Base-by-base conservation (phyloP, 2,888 invertebrate species). In the Brachynemurus nebulosus region DNA sequence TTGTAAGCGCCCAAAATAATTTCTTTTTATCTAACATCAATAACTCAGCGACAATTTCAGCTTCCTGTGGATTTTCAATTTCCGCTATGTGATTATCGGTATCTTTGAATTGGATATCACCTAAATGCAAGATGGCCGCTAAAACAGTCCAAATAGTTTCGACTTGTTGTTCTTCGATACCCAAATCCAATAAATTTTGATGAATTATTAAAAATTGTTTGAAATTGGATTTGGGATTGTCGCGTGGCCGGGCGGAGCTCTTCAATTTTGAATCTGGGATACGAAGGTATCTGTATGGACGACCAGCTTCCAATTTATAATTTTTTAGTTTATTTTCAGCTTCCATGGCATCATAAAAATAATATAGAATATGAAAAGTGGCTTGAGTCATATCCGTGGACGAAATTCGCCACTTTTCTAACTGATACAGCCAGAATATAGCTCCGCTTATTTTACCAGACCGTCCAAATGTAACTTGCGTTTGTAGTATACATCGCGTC, bases 301-400 rank as follows among this genome's bases (percentile, higher is more conserved):
- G 72, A 23, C 78, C 78, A 1, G 73, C 61, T 41, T 81, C 76
- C 35, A 93, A 64, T 47, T 69, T 66, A 52, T 84, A 83, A 36
- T 80, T 72, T 30, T 75, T 72, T 33, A 83, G 65, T 45, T 76
- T 71, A 44, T 78, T 77, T 14, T 74, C 71, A 9, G 77, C 71
- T 52, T 79, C 77, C 59, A 92, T 72, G 4, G 80, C 86, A 58
- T 92, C 90, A 62, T 89, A 89, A 52, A 91, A 78, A 59, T 88
- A 91, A 65, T 93, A 92, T 50, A 93, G 76, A 17, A 90, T 75
- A 61, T 92, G 83, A 59, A 90, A 93, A 58, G 90, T 93, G 41
- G 86, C 80, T 61, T 92, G 89, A 48, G 73, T 72, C 82, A 78
- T 80, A 56, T 85, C 84, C 35, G 75, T 76, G 4, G 80, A 78